Evolutionary conservation across 1,140 invertebrate genomes (phyloP), one percentile per base, ranked within the genome.

Genomic region (Anoplolepis gracilipes): DNA sequence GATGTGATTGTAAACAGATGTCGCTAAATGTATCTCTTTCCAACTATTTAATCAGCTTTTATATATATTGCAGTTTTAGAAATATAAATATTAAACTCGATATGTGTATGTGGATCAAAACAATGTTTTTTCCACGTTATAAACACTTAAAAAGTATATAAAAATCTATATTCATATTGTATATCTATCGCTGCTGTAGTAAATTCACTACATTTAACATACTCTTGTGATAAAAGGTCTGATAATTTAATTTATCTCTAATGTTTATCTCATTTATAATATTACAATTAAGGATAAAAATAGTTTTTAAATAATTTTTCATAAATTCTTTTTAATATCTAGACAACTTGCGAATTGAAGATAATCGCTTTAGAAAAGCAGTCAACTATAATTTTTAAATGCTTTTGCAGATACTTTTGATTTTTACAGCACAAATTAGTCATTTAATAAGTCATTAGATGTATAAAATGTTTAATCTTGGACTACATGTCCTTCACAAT

Each of bases 301-400:
- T 46, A 13, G 13, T 46, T 46, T 46, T 46, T 46, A 46, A 49
- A 13, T 61, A 59, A 75, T 59, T 36, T 36, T 33, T 3, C 5
- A 16, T 2, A 39, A n/a, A 75, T 19, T 59, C 5, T 25, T 4
- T 73, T 61, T 4, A 19, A 39, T 25, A 30, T 61, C 22, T 61
- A 13, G 2, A 28, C 1, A 25, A 28, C 0, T 61, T 75, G 7
- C 6, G 22, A 39, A 28, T 39, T 39, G 55, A 2, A 19, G 33
- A 76, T 61, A 59, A 75, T 30, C 28, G 19, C 28, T 39, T 39
- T n/a, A 39, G 10, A 57, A 57, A 57, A 72, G 13, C 46, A 70
- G 28, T 11, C 3, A 1, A 28, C 5, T 6, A 11, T 33, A 25
- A 33, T 13, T 33, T 59, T 39, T 59, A 28, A 8, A 53, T 70